These are phyloP conservation scores for Apotomis capreana DNA, from an alignment of 2,888 invertebrate genomes.

Conservation along the genomic window DNA sequence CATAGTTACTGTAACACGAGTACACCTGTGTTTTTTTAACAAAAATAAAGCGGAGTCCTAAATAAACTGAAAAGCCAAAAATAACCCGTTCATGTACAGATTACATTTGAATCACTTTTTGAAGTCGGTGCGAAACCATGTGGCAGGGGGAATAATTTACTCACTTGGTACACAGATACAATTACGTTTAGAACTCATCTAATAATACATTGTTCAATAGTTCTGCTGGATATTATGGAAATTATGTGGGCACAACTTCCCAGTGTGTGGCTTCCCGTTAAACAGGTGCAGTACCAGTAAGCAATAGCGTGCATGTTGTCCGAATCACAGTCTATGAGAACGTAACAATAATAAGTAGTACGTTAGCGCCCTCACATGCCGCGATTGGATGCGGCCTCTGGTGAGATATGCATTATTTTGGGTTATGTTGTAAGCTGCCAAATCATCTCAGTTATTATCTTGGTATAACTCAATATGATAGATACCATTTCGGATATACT, in stretches of 20 bases:
- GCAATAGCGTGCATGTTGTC: not conserved
- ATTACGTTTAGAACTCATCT: too few relatives aligned
- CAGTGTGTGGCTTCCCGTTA: not conserved
- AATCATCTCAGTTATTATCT: not conserved
- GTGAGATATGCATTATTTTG: not conserved
- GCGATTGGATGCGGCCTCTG: not conserved
- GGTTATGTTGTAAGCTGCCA: not conserved
- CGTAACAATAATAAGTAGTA: not conserved
- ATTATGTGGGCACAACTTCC: not conserved
- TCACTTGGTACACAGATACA: not conserved
- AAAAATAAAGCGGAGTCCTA: too few relatives aligned
- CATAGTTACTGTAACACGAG: too few relatives aligned
- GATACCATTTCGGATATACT: not conserved
- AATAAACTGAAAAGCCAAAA: too few relatives aligned
- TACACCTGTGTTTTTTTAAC: too few relatives aligned
- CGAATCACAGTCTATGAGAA: not conserved
- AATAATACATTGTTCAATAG: too few relatives aligned
- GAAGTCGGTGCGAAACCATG: too few relatives aligned
- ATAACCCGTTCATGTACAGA: too few relatives aligned
- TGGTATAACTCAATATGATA: slow-evolving; percentile 2
- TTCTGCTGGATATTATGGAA: too few relatives aligned
- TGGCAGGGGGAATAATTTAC: too few relatives aligned
- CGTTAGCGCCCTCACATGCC: not conserved
- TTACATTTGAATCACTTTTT: too few relatives aligned
- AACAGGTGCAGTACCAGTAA: not conserved